These are phyloP conservation scores for Lasioglossum leucozonium DNA, from an alignment of 2,888 invertebrate species.

Conservation along the genomic window DNA sequence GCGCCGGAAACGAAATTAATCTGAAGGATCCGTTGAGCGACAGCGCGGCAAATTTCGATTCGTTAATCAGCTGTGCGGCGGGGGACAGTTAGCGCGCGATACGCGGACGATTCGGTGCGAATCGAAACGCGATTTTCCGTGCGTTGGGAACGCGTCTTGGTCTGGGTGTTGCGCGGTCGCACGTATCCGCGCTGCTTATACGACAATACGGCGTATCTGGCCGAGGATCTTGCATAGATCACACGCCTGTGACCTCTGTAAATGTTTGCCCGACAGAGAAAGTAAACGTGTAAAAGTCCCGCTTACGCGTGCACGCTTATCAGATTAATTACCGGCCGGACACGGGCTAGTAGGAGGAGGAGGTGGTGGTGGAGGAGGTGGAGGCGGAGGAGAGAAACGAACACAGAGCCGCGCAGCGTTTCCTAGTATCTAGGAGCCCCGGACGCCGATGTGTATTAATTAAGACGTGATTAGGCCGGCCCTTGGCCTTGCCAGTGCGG, in stretches of 20 bases:
- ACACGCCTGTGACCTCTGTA: constrained; percentile 80
- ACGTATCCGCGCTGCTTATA: constrained; percentile 31
- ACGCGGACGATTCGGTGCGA: neutral
- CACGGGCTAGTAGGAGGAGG: constrained; percentile 40
- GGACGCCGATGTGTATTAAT: constrained; percentile 56
- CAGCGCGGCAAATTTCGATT: neutral
- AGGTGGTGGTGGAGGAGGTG: neutral
- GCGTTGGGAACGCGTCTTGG: constrained; percentile 26
- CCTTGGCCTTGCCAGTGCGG: constrained; percentile 35
- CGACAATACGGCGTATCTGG: constrained; percentile 79
- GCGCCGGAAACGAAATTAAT: too few species aligned
- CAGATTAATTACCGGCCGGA: constrained; percentile 68
- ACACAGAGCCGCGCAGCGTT: constrained; percentile 22
- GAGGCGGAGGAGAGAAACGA: neutral
- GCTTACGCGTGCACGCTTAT: constrained; percentile 70
- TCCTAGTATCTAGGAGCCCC: constrained; percentile 30
- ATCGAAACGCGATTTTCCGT: constrained; percentile 28
- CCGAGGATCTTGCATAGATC: constrained; percentile 81
- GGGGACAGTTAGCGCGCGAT: neutral
- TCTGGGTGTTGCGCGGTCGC: constrained; percentile 5
- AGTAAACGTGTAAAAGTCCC: constrained; percentile 71
- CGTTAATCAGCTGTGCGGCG: neutral
- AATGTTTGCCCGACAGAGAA: constrained; percentile 76
- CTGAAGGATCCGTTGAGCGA: neutral
- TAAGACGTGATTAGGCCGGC: constrained; percentile 59